Evolutionary conservation across 2,113 vertebrate species (phyloP).

Genomic region (human): DNA sequence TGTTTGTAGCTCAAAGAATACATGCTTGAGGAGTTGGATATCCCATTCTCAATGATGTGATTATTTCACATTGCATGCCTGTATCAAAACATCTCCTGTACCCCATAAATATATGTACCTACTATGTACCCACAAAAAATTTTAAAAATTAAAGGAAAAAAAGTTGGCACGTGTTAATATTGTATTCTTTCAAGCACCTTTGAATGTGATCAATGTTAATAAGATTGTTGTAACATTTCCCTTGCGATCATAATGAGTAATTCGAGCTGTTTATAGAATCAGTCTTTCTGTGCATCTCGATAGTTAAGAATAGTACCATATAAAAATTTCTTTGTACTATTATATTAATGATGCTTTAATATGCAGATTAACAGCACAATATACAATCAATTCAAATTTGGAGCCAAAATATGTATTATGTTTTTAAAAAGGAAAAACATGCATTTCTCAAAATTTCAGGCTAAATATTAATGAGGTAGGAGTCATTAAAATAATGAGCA

Average conservation of each 20-base stretch:
- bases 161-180: constrained; percentile 58
- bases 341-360: constrained; percentile 41
- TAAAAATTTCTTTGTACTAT: not conserved
- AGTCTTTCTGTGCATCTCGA: constrained; percentile 59
- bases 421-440: not conserved
- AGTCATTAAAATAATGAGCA: not conserved
- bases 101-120: too few relatives aligned
- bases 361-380: not conserved
- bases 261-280: constrained; percentile 46
- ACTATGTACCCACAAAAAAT: too few relatives aligned
- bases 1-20: too few relatives aligned
- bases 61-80: too few relatives aligned
- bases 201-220: constrained; percentile 72
- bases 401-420: not conserved
- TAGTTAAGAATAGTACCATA: not conserved
- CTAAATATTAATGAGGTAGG: not conserved
- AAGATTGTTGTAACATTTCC: constrained; percentile 71
- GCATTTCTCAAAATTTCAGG: not conserved
- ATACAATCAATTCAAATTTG: not conserved
- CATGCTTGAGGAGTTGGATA: too few relatives aligned
- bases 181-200: constrained; percentile 70
- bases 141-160: too few relatives aligned
- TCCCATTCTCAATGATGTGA: too few relatives aligned
- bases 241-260: constrained; percentile 62
- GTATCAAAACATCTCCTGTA: too few relatives aligned